These are phyloP conservation scores for Rhegmatorhina hoffmannsi DNA, from an alignment of 2,113 vertebrate genomes.

Conservation along the genomic window DNA sequence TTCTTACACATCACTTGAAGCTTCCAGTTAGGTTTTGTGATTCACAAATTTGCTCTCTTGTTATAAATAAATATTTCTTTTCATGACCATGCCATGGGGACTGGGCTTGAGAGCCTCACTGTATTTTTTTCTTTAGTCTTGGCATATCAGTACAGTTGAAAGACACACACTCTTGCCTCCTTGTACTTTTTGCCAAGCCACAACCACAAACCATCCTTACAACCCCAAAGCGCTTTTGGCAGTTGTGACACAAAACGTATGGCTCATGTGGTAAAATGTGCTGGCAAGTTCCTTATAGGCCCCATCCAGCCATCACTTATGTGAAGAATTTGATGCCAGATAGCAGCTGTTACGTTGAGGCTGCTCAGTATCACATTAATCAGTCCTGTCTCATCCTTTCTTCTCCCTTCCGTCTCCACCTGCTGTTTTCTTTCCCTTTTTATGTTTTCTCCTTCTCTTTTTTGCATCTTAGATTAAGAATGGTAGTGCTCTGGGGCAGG, in stretches of 20 bases:
- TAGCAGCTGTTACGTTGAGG: slow-evolving; percentile 38
- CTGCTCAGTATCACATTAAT: slow-evolving; percentile 2
- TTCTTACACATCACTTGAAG: not conserved
- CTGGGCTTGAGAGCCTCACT: not conserved
- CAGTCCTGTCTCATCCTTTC: slow-evolving; percentile 27
- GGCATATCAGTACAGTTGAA: slow-evolving; percentile 22
- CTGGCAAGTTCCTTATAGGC: slow-evolving; percentile 28
- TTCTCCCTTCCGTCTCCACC: slow-evolving; percentile 45
- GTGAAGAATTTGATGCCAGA: not conserved
- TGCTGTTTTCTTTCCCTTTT: slow-evolving; percentile 30
- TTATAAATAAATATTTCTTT: slow-evolving; percentile 51
- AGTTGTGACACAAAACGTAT: slow-evolving; percentile 67
- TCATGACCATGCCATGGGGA: not conserved
- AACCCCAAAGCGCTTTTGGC: slow-evolving; percentile 53
- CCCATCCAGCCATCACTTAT: slow-evolving; percentile 28
- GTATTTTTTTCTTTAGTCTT: not conserved
- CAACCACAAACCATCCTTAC: slow-evolving; percentile 51
- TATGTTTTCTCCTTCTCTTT: not conserved
- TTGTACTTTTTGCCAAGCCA: slow-evolving; percentile 49
- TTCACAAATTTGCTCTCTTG: slow-evolving; percentile 31
- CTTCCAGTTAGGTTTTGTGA: slow-evolving; percentile 4
- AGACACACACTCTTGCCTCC: slow-evolving; percentile 36
- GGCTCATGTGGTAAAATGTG: slow-evolving; percentile 63
- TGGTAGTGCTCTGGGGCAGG: not conserved
- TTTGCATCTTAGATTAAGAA: not conserved